These are phyloP conservation scores for Sesamia inferens DNA, from an alignment of 2,888 invertebrate genomes.

Conservation along the genomic window DNA sequence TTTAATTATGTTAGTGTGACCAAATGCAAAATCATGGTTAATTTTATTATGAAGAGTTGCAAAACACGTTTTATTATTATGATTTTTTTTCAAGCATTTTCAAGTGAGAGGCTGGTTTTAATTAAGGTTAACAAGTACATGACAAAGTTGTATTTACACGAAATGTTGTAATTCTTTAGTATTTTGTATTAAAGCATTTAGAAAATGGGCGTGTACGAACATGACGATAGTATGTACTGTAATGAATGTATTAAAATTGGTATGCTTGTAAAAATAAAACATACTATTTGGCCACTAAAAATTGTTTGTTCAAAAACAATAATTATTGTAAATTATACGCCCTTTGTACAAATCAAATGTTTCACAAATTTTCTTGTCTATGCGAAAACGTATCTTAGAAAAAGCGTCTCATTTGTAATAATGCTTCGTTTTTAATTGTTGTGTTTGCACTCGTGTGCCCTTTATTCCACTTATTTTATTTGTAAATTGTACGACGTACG, in stretches of 20 bases:
- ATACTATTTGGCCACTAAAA: conserved; percentile 10
- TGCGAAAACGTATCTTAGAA: conserved; percentile 5
- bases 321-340: conserved; percentile 22
- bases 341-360: conserved; percentile 55
- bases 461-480: conserved; percentile 64
- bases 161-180: conserved; percentile 60
- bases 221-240: conserved; percentile 34
- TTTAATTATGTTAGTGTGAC: neutral
- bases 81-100: conserved; percentile 33
- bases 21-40: neutral
- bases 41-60: neutral
- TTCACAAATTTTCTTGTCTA: conserved; percentile 42
- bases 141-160: conserved; percentile 66
- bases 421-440: conserved; percentile 35
- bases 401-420: conserved; percentile 21
- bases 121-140: conserved; percentile 65
- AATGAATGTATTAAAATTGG: conserved; percentile 43
- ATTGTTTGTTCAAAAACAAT: conserved; percentile 3
- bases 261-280: conserved; percentile 23
- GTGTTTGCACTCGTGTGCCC: conserved; percentile 28
- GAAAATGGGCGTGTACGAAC: conserved; percentile 45
- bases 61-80: neutral
- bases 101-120: conserved; percentile 45
- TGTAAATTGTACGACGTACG: conserved; percentile 78
- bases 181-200: conserved; percentile 43